A percentile compares a stretch with the other conserved stretches of the same genome.
phyloP scores from a whole-genome alignment of 2,113 vertebrate genomes.

The Phrynosoma platyrhinos region DNA sequence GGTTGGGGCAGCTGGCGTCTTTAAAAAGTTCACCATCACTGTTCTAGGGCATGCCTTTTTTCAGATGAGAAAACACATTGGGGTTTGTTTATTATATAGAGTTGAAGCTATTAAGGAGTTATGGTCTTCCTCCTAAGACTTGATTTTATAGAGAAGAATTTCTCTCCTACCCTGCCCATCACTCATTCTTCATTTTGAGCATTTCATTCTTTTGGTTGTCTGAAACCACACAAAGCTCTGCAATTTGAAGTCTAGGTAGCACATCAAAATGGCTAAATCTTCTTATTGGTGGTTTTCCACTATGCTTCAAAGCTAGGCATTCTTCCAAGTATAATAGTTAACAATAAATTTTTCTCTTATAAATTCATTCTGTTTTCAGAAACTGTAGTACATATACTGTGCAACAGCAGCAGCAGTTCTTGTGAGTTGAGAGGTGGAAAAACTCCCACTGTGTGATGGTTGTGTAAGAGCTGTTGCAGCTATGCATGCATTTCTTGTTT shows the following conservation, averaged over 20 bases:
- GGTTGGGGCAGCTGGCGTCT: too few relatives aligned
- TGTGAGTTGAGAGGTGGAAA: background rate
- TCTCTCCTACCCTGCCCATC: constrained; percentile 44
- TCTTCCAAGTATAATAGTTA: constrained; percentile 75
- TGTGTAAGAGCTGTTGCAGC: background rate
- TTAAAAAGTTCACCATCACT: too few relatives aligned
- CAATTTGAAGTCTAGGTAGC: constrained; percentile 71
- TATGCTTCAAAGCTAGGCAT: constrained; percentile 70
- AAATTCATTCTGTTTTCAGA: constrained; percentile 75
- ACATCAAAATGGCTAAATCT: constrained; percentile 73
- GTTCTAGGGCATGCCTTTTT: background rate
- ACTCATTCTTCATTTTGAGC: constrained; percentile 54
- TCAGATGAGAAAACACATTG: background rate
- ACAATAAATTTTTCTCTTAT: constrained; percentile 64
- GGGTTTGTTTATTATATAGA: constrained; percentile 34
- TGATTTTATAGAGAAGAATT: constrained; percentile 75
- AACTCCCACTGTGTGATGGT: background rate
- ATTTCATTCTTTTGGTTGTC: constrained; percentile 67
- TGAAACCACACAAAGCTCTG: constrained; percentile 75
- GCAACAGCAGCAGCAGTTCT: background rate
- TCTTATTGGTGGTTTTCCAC: constrained; percentile 73
- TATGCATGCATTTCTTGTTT: background rate
- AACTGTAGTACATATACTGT: constrained; percentile 75
- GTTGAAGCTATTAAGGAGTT: constrained; percentile 66
- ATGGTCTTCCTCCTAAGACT: constrained; percentile 65